phyloP scores from a whole-genome alignment of 2,797 vertebrate species.

The Gadopsis bispinosus region DNA sequence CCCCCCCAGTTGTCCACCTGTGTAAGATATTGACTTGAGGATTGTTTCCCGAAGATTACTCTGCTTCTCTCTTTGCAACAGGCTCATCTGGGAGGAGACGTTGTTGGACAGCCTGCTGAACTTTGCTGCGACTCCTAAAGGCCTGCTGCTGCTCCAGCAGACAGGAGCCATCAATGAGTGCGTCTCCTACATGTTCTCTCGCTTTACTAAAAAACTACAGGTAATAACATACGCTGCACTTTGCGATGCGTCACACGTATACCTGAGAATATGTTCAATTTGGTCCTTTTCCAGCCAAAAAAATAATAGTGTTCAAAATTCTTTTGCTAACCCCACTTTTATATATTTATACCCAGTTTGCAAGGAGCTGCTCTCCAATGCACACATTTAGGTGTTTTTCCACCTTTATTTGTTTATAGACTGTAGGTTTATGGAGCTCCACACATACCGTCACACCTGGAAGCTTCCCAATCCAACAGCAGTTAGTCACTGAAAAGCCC shows the following conservation, averaged over 20 bases:
- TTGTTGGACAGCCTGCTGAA: constrained; percentile 93
- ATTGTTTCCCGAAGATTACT: not conserved
- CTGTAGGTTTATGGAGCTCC: not conserved
- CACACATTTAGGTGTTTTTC: not conserved
- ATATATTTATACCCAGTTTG: not conserved
- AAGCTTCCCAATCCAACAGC: constrained; percentile 6
- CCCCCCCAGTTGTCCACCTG: too few relatives aligned
- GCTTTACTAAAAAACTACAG: constrained; percentile 92
- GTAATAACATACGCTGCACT: constrained; percentile 71
- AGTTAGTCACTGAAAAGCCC: not conserved
- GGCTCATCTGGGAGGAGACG: constrained; percentile 92
- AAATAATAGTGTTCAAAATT: not conserved
- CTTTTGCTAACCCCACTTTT: not conserved
- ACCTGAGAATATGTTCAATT: not conserved
- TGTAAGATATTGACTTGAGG: not conserved
- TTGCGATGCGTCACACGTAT: not conserved
- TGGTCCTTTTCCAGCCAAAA: not conserved
- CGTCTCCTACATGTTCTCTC: constrained; percentile 92
- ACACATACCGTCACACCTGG: not conserved
- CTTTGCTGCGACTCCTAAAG: constrained; percentile 94
- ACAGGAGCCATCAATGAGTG: constrained; percentile 91
- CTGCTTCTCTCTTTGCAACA: constrained; percentile 62
- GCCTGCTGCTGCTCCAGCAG: constrained; percentile 92
- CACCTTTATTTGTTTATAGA: not conserved
- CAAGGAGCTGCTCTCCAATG: not conserved